A percentile compares a stretch with the other conserved stretches of the same genome.
phyloP scores from a whole-genome alignment of 2,888 invertebrate genomes.

The Tenthredo livida region DNA sequence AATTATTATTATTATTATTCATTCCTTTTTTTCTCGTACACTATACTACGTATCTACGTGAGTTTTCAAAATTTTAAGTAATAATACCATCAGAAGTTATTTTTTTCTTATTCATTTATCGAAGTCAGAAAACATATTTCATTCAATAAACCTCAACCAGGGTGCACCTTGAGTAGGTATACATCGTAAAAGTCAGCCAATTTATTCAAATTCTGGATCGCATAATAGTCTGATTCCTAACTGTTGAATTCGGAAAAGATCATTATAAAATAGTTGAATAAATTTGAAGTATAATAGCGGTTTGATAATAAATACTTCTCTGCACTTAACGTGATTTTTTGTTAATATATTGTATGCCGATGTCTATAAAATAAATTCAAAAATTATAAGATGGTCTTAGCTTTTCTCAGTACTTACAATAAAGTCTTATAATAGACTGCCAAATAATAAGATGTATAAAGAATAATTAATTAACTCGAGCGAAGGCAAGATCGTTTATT shows the following conservation, averaged over 20 bases:
- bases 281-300: neutral
- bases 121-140: no score
- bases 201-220: neutral
- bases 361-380: neutral
- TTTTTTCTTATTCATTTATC: no score
- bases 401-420: neutral
- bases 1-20: neutral
- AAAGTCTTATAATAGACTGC: neutral
- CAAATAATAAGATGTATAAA: neutral
- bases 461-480: neutral
- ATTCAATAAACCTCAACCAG: no score
- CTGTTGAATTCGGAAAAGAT: neutral
- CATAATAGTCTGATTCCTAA: neutral
- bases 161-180: neutral
- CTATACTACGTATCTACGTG: no score
- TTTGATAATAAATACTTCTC: neutral
- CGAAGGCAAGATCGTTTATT: neutral
- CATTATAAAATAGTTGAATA: neutral
- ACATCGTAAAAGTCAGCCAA: neutral
- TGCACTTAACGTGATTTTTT: neutral
- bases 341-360: neutral
- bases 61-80: no score
- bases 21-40: neutral
- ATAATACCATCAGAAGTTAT: no score
- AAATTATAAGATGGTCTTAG: neutral